phyloP scores from a whole-genome alignment of 1,140 invertebrate genomes.

The Palaemon carinicauda region DNA sequence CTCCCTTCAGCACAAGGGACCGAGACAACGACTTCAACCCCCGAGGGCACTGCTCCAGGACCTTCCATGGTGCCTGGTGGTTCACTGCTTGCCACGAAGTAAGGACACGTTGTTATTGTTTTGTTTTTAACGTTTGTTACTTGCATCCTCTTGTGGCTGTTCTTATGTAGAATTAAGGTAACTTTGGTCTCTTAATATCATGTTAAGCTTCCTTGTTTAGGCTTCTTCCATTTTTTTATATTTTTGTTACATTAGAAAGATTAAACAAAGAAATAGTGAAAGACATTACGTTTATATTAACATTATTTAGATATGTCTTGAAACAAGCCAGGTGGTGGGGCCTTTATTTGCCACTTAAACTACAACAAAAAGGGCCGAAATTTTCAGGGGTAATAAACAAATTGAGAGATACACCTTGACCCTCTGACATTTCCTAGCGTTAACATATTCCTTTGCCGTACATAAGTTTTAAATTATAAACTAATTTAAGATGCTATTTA shows the following conservation, averaged over 20 bases:
- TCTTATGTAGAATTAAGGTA: neutral
- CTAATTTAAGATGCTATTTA: too few species aligned
- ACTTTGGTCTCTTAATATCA: neutral
- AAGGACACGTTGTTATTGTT: neutral
- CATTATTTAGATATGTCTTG: too few species aligned
- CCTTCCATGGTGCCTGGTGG: slow-evolving; percentile 64
- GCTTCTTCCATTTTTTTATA: neutral
- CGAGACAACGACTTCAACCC: slow-evolving; percentile 62
- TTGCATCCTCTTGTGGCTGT: too few species aligned
- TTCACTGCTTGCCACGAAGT: slow-evolving; percentile 62
- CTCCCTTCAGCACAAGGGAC: slow-evolving; percentile 63
- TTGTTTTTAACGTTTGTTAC: neutral
- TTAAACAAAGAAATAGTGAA: neutral
- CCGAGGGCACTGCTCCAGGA: slow-evolving; percentile 61
- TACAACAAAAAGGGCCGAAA: too few species aligned
- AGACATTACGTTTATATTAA: too few species aligned
- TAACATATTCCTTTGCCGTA: too few species aligned
- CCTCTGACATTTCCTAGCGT: too few species aligned
- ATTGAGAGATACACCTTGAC: too few species aligned
- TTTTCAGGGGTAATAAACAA: too few species aligned
- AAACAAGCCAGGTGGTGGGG: too few species aligned
- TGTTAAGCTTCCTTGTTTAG: neutral
- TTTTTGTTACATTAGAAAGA: neutral
- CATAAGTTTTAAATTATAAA: too few species aligned
- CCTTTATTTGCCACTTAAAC: too few species aligned